Evolutionary conservation across 2,113 vertebrate species (phyloP).

Genomic region (Xenopus laevis): DNA sequence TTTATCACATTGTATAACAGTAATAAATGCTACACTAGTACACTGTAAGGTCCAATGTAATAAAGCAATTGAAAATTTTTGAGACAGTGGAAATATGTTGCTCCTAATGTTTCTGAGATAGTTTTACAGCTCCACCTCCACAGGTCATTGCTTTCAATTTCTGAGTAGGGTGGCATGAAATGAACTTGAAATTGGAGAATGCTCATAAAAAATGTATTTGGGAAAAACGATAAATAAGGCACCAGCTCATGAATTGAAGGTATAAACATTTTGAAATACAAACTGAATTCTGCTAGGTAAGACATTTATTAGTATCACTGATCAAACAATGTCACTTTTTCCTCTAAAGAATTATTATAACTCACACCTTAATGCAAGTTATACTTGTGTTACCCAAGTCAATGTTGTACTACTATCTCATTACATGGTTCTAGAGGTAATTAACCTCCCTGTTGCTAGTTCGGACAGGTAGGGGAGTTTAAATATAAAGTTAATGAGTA

Average conservation of each 20-base stretch:
- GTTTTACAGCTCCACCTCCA: slow-evolving; percentile 43
- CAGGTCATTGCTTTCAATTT: slow-evolving; percentile 46
- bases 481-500: too few species aligned
- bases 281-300: too few species aligned
- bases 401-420: too few species aligned
- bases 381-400: too few species aligned
- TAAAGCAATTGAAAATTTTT: slow-evolving; percentile 37
- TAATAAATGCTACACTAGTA: slow-evolving; percentile 28
- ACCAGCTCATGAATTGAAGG: background rate
- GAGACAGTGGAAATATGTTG: slow-evolving; percentile 32
- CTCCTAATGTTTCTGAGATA: slow-evolving; percentile 38
- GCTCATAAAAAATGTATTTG: slow-evolving; percentile 28
- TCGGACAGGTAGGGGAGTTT: too few species aligned
- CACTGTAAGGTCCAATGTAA: slow-evolving; percentile 28
- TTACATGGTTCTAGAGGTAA: too few species aligned
- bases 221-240: slow-evolving; percentile 20
- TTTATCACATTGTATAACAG: slow-evolving; percentile 37
- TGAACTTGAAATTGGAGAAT: slow-evolving; percentile 38
- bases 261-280: background rate
- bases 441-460: too few species aligned
- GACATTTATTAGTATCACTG: too few species aligned
- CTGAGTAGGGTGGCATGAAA: slow-evolving; percentile 41
- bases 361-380: too few species aligned
- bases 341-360: too few species aligned
- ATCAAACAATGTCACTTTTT: too few species aligned